Percentiles rank a stretch among this genome's conserved stretches.
Evolutionary conservation across 1,140 invertebrate species (phyloP).

Genomic region (Drosophila novamexicana): DNA sequence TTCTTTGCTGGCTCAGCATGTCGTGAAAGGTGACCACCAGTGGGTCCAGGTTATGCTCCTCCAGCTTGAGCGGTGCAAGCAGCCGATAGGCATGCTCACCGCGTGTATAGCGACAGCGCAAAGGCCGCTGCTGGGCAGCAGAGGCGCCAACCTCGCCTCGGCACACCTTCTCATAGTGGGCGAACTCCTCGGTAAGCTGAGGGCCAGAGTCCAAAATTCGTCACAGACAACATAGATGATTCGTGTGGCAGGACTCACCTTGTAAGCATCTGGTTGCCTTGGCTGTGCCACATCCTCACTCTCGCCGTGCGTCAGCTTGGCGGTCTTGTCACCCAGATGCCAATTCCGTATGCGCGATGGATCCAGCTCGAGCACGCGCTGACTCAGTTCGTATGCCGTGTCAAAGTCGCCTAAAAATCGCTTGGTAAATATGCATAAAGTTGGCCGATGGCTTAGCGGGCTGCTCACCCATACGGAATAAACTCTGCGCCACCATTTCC

Average conservation of each 20-base stretch:
- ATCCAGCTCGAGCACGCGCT: constrained; percentile 92
- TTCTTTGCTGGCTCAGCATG: constrained; percentile 94
- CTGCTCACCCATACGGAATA: constrained; percentile 86
- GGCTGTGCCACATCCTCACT: constrained; percentile 21
- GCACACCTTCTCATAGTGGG: constrained; percentile 93
- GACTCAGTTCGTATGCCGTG: constrained; percentile 93
- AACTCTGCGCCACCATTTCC: constrained; percentile 73
- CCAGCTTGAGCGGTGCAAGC: constrained; percentile 95
- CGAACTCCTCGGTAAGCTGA: constrained; percentile 77
- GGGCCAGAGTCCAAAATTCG: constrained; percentile 27
- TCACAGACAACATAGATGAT: constrained; percentile 21
- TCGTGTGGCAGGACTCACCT: constrained; percentile 38
- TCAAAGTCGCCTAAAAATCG: constrained; percentile 90
- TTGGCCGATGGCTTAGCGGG: constrained; percentile 66
- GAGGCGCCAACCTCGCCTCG: constrained; percentile 88
- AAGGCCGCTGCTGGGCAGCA: constrained; percentile 34
- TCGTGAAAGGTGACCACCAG: constrained; percentile 95
- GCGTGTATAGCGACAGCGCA: constrained; percentile 91
- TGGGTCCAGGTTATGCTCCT: constrained; percentile 94
- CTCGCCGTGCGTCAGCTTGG: constrained; percentile 7
- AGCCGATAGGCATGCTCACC: constrained; percentile 90
- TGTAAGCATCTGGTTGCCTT: constrained; percentile 53
- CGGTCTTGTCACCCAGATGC: constrained; percentile 89
- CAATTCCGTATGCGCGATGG: constrained; percentile 92
- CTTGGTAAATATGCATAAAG: constrained; percentile 37